These are phyloP conservation scores for Dendroctonus ponderosae DNA, from an alignment of 1,140 invertebrate species.

Conservation along the genomic window DNA sequence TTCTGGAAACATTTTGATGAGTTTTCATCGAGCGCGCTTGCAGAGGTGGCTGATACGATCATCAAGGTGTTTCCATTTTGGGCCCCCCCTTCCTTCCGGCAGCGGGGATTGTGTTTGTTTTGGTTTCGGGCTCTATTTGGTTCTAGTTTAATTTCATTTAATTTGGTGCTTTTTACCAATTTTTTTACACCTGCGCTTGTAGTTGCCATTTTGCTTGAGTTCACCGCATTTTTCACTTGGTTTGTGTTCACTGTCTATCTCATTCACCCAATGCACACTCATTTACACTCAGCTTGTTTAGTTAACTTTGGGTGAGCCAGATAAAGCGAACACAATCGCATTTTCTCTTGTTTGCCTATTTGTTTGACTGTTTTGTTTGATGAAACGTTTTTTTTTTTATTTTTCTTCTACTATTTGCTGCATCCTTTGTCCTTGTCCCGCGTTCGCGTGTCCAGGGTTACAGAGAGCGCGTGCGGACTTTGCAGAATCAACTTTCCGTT, in stretches of 20 bases:
- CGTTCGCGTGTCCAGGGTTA: conserved; percentile 62
- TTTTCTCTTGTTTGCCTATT: conserved; percentile 36
- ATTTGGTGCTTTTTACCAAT: conserved; percentile 40
- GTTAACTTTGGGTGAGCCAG: conserved; percentile 40
- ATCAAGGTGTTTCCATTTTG: conserved; percentile 56
- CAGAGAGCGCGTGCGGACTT: conserved; percentile 78
- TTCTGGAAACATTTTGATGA: conserved; percentile 56
- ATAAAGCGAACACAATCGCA: conserved; percentile 45
- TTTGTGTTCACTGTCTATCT: conserved; percentile 45
- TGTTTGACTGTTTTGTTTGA: conserved; percentile 42
- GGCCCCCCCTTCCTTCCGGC: conserved; percentile 35
- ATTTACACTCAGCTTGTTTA: conserved; percentile 11
- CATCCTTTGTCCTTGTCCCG: conserved; percentile 52
- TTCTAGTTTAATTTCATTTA: conserved; percentile 42
- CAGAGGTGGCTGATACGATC: conserved; percentile 49
- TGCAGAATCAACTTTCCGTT: conserved; percentile 85
- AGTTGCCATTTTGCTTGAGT: conserved; percentile 38
- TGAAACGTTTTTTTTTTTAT: conserved; percentile 53
- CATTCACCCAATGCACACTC: conserved; percentile 32
- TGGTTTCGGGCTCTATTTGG: conserved; percentile 44
- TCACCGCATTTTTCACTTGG: conserved; percentile 39
- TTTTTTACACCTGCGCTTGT: conserved; percentile 37
- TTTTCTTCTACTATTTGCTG: conserved; percentile 62
- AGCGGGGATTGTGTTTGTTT: conserved; percentile 48
- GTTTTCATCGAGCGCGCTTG: conserved; percentile 33